Evolutionary conservation across 2,797 vertebrate genomes (phyloP), one percentile per base, ranked within the genome.

Genomic region (Siniperca obscura): DNA sequence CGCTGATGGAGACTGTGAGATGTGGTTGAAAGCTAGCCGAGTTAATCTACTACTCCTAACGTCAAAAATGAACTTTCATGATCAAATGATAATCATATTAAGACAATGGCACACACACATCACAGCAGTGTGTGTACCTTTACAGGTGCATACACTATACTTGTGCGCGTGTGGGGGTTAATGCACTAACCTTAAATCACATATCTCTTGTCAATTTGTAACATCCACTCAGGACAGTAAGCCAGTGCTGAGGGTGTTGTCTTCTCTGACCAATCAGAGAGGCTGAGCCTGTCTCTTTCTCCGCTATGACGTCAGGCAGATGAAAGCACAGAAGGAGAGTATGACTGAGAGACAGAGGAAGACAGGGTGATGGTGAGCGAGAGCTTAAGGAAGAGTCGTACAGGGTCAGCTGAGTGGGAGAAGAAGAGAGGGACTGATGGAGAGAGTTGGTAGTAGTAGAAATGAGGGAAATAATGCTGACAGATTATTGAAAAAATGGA

Each of bases 241-340:
- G 36, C 62, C 66, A 64, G 13, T 6, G 83, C 80, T 73, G 87
- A 87, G 90, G 90, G 91, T 56, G 90, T 91, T 78, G 87, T 81
- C 85, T 78, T 59, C 69, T 57, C 60, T 14, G 46, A 59, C 92
- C 92, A 94, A 92, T 94, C 87, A 87, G 50, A 74, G 68, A 62
- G 22, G 25, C 48, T 16, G 21, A 78, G 65, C 62, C 56, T n/a
- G 81, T 67, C 71, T 86, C 68, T 66, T 59, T 68, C 72, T 80
- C 38, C 66, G 60, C 65, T 76, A 79, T 89, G 88, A 88, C 48
- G 59, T 89, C 89, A 94, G 68, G 59, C 67, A 44, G 74, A 88
- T 74, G 75, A 86, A 82, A 89, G 53, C 66, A 56, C 48, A 66
- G 62, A 68, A n/a, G 50, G 74, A 61, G 78, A 66, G 60, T 60